Conservation (phyloP, 2,888 invertebrate genomes). For the Andrena chrysosceles region DNA sequence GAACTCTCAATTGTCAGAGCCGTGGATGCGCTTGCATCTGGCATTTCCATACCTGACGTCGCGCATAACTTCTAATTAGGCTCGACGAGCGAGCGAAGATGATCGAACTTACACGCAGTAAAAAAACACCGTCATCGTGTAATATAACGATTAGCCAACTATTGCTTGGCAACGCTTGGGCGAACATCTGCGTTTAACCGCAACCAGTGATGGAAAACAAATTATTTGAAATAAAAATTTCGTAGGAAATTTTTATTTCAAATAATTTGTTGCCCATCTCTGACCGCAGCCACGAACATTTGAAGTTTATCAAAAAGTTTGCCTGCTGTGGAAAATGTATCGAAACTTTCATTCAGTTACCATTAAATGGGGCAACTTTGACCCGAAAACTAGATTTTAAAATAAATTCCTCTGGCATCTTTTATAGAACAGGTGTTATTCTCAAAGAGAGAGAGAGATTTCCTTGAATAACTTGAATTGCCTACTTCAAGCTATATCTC, state of each 20-base stretch:
- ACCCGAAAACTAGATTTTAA: too few species aligned
- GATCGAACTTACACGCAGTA: neutral
- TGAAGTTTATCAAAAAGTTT: constrained; percentile 19
- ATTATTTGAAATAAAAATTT: too few species aligned
- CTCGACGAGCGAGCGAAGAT: neutral
- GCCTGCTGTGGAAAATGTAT: neutral
- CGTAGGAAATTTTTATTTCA: too few species aligned
- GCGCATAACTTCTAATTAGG: neutral
- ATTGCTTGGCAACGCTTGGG: constrained; percentile 41
- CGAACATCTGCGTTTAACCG: constrained; percentile 18
- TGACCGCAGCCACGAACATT: neutral
- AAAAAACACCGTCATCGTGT: constrained; percentile 14
- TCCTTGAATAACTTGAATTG: too few species aligned
- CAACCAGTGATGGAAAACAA: too few species aligned
- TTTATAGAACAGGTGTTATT: too few species aligned
- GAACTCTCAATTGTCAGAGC: neutral
- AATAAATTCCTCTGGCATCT: too few species aligned
- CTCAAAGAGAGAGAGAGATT: too few species aligned
- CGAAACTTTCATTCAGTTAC: constrained; percentile 24
- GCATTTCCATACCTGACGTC: neutral
- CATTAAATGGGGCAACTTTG: too few species aligned
- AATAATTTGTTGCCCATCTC: too few species aligned
- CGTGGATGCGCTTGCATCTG: neutral
- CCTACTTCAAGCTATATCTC: too few species aligned
- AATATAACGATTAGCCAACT: constrained; percentile 43